Percentiles rank a stretch among this genome's conserved stretches.
Evolutionary conservation across 2,797 vertebrate genomes (phyloP).

Genomic region (Microctenopoma lineatum): DNA sequence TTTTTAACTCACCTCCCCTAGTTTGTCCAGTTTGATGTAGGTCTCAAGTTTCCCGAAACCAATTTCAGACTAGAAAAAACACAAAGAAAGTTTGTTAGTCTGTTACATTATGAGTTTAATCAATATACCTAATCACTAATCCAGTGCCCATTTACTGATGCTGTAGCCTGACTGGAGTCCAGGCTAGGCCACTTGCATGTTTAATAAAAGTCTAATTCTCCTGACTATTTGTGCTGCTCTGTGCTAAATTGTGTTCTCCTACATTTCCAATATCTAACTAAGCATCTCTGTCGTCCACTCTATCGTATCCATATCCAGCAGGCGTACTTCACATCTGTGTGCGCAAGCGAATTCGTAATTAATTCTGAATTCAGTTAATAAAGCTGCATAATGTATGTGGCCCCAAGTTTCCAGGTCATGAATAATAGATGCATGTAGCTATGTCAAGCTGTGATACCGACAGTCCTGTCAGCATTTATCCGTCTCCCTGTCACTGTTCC

Average conservation of each 20-base stretch:
- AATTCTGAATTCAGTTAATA: conserved; percentile 44
- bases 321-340: conserved; percentile 14
- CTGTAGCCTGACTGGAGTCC: not conserved
- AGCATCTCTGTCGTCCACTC: no score
- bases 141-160: conserved; percentile 14
- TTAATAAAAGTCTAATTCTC: no score
- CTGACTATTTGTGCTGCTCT: no score
- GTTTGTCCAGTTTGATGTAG: conserved; percentile 87
- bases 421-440: conserved; percentile 68
- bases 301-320: conserved; percentile 1
- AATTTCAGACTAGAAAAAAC: conserved; percentile 82
- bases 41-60: conserved; percentile 88
- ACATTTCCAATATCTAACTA: no score
- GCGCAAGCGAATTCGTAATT: conserved; percentile 30
- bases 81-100: conserved; percentile 20
- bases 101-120: not conserved
- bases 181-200: not conserved
- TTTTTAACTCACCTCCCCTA: conserved; percentile 82
- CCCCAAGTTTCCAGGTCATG: conserved; percentile 52
- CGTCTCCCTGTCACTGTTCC: conserved; percentile 34
- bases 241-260: no score
- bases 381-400: conserved; percentile 58
- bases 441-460: conserved; percentile 66
- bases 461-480: conserved; percentile 46
- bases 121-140: not conserved